Percentiles rank a stretch among this genome's conserved stretches.
phyloP scores from a whole-genome alignment of 2,113 vertebrate species.

The Rhabdomys dilectus region DNA sequence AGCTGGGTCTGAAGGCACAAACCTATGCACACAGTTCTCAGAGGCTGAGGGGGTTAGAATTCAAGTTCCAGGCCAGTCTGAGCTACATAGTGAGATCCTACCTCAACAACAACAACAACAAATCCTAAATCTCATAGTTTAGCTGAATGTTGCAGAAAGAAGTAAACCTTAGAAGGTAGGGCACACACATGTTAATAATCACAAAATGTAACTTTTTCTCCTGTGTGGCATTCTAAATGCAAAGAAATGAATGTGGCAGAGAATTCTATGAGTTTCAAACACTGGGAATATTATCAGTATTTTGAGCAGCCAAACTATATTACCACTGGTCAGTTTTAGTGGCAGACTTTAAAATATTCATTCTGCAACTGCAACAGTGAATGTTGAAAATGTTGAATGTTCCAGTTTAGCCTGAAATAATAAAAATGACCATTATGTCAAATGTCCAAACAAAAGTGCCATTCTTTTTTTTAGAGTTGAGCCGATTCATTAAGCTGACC shows the following conservation, averaged over 20 bases:
- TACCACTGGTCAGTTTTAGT: slow-evolving; percentile 36
- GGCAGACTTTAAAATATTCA: slow-evolving; percentile 19
- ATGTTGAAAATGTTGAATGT: background rate
- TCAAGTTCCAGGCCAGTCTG: background rate
- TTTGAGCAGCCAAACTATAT: slow-evolving; percentile 16
- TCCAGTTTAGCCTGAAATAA: slow-evolving; percentile 54
- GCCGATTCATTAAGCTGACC: background rate
- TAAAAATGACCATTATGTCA: slow-evolving; percentile 47
- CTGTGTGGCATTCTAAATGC: background rate
- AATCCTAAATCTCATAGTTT: slow-evolving; percentile 17
- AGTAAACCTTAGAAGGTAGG: background rate
- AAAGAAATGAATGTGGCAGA: slow-evolving; percentile 19
- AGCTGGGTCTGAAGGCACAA: background rate
- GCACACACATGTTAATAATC: background rate
- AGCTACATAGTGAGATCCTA: background rate
- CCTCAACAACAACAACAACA: background rate
- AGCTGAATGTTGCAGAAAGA: background rate
- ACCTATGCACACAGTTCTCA: background rate
- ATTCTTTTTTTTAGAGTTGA: slow-evolving; percentile 37
- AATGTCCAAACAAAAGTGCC: slow-evolving; percentile 42
- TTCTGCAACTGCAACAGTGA: slow-evolving; percentile 15
- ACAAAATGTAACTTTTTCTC: slow-evolving; percentile 22
- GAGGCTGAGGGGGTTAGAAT: background rate
- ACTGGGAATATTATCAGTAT: background rate
- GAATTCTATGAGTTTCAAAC: slow-evolving; percentile 22